These are phyloP conservation scores for Podarcis muralis DNA, from an alignment of 2,113 vertebrate species.

Conservation along the genomic window DNA sequence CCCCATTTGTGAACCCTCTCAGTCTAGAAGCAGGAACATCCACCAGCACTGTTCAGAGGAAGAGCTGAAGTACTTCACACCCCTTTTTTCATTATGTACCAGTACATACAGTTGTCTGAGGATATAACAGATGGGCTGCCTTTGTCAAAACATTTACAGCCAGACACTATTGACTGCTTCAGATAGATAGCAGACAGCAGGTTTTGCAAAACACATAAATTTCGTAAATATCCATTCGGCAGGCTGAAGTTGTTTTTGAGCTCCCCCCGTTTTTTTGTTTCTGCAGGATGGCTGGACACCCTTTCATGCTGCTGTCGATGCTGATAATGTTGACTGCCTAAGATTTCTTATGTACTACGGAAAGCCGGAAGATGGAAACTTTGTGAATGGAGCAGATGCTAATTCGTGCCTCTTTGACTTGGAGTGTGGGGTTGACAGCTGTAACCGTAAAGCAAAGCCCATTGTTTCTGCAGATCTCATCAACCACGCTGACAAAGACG, in stretches of 20 bases:
- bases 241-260: background rate
- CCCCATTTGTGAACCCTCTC: background rate
- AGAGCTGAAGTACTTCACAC: background rate
- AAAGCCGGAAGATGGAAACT: conserved; percentile 37
- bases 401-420: conserved; percentile 47
- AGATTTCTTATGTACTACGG: conserved; percentile 84
- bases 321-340: conserved; percentile 86
- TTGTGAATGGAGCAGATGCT: conserved; percentile 49
- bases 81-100: background rate
- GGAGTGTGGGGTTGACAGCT: conserved; percentile 60
- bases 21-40: background rate
- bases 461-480: conserved; percentile 81
- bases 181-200: background rate
- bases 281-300: conserved; percentile 89
- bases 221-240: conserved; percentile 5
- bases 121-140: background rate
- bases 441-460: conserved; percentile 56
- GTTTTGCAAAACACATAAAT: background rate
- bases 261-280: conserved; percentile 19
- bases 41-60: background rate
- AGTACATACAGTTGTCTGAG: background rate
- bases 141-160: background rate
- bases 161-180: background rate
- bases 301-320: conserved; percentile 86
- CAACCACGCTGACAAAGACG: conserved; percentile 87